Base-by-base conservation (phyloP, 2,888 invertebrate genomes). In the Calameuta idolon region DNA sequence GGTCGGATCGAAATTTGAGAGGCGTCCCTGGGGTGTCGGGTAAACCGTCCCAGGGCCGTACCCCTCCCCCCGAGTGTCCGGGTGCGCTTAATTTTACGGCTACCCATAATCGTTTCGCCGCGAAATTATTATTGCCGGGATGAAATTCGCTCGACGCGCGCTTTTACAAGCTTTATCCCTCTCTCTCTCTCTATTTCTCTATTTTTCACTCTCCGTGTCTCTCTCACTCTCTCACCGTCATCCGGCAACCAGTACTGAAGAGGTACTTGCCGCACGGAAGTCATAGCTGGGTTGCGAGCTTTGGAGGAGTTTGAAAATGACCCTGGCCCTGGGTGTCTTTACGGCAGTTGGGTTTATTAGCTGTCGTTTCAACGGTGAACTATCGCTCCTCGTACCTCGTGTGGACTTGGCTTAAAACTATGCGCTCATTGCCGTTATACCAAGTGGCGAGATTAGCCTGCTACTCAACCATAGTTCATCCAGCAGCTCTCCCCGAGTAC, bases 261-360 rank as follows among this genome's bases (percentile, higher is more conserved):
- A 12, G 71, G 11, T 71, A 71, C 9, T 71, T 71, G 33, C 33
- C 33, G 71, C 5, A 71, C 79, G 81, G 79, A 77, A 79, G 84
- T 82, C 12, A 11, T 9, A 9, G 12, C 31, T 31, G 31, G 15
- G 31, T 5, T 12, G 31, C 4, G 71, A 71, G 71, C 83, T 81
- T 75, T 69, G 37, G 83, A 81, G 83, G 80, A 77, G 83, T 86
- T 87, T 81, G 82, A 81, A 84, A 86, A 87, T 84, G 85, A 86
- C 85, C 86, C 74, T 76, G 40, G 31, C 76, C 76, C 77, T 77
- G 81, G 81, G 80, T 80, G 81, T 80, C 85, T 88, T 89, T 87
- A 88, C 85, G 84, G 87, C 84, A 83, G 85, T 83, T 81, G 79
- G 83, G 86, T 89, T 89, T 89, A 89, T 89, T 89, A 89, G 87